A percentile compares a stretch with the other conserved stretches of the same genome.
phyloP scores from a whole-genome alignment of 64 coral and sea anemone genomes.

The Pocillopora damicornis region DNA sequence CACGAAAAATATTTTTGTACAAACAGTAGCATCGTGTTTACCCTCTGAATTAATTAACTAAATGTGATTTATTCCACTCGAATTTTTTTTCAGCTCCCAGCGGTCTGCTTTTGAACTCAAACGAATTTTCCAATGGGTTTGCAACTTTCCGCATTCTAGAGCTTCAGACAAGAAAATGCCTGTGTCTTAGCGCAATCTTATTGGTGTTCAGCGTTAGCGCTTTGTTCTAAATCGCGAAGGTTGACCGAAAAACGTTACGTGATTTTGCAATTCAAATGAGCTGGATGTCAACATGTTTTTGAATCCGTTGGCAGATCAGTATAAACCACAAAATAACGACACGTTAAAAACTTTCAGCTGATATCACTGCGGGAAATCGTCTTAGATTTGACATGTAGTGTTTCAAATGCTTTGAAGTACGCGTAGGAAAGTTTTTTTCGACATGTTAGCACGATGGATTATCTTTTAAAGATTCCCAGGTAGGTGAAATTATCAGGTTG shows the following conservation, averaged over 20 bases:
- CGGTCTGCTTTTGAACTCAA: neutral
- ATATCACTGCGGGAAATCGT: neutral
- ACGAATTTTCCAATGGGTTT: neutral
- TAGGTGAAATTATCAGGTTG: neutral
- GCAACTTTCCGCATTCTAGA: constrained; percentile 32
- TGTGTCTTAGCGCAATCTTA: neutral
- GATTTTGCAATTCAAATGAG: constrained; percentile 49
- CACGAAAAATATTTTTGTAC: too few relatives aligned
- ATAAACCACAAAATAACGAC: constrained; percentile 16
- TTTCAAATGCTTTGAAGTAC: neutral
- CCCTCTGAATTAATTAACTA: neutral
- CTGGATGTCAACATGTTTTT: constrained; percentile 22
- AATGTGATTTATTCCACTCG: neutral
- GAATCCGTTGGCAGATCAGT: neutral
- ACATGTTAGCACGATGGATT: neutral
- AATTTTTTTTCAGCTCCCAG: neutral
- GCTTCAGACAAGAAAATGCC: neutral
- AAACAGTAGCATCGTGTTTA: neutral
- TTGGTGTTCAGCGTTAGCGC: constrained; percentile 3
- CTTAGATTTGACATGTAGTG: neutral
- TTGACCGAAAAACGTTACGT: constrained; percentile 6
- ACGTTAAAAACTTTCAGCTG: neutral
- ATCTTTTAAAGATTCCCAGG: neutral
- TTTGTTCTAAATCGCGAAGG: constrained; percentile 1
- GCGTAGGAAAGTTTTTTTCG: neutral